Evolutionary conservation across 2,113 vertebrate species (phyloP), one percentile per base, ranked within the genome.

Genomic region (Clarias batrachus): DNA sequence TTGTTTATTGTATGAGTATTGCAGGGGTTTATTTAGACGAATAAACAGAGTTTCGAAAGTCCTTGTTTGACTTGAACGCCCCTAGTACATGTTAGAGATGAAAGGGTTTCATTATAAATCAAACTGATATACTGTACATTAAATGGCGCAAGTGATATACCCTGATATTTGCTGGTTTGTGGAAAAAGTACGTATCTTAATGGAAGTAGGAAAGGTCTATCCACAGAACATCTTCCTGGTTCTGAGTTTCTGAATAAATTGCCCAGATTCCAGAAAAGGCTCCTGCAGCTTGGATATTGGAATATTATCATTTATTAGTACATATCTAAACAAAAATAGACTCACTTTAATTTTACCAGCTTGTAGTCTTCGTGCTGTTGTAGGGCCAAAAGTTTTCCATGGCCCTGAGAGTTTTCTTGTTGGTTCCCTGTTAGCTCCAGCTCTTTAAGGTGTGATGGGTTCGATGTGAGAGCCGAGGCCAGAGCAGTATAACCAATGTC

Each of bases 351-450:
- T 70, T 88, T 88, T 48, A 85, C 87, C 79, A 88, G 71, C 19
- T 63, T 37, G 71, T 87, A 91, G 74, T 82, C 88, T 41, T 27
- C n/a, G 83, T 87, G 85, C 41, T 86, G 86, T 5, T 81, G 88
- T 3, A 93, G 84, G 11, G 27, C 82, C 16, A 2, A 0, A 0
- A 93, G 89, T 30, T 37, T 60, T 77, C 16, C 17, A 82, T 89
- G 52, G 23, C 27, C 90, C 3, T 37, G 33, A 0, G 54, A 0
- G 16, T 71, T 70, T 0, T 90, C 92, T 37, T 88, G 85, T 7
- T 56, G 70, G 88, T 93, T 93, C 37, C 93, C 92, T 82, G 90
- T 89, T 79, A 93, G n/a, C 6, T 88, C 87, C 37, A 93, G 88
- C 81, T 92, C 91, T 23, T 48, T 48, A 82, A 93, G 87, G 65